Base-by-base conservation (phyloP, 2,888 invertebrate species). In the Lasioglossum zephyrum region DNA sequence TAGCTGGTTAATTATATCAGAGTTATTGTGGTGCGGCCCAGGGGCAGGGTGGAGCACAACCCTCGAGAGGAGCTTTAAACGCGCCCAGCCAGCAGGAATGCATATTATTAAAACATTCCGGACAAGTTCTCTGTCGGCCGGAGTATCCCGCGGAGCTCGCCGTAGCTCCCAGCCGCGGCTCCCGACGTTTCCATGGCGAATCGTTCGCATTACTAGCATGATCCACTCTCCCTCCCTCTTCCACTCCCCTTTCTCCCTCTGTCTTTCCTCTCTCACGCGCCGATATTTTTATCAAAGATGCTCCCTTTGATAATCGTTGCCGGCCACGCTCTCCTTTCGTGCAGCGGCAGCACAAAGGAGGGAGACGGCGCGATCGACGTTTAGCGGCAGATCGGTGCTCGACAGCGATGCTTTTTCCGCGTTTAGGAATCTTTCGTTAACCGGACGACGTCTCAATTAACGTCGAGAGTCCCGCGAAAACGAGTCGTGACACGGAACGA, bases 91-190 rank as follows among this genome's bases (percentile, higher is more conserved):
- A 87, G 83, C 82, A 87, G 92, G 93, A 92, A 93, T 93, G 92
- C 92, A 92, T 90, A 86, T 93, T 93, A 93, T 93, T 93, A 93
- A 93, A 92, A 93, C 92, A 93, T 93, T 91, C 91, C 90, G 87
- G 75, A 80, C 80, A 79, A 70, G 81, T 82, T 81, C 86, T 86
- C 86, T 69, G 85, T 82, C 79, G 77, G 66, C 9, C 66, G 66
- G 66, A 63, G 66, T 69, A 39, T 69, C 69, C 85, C 72, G 60
- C 77, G 79, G 74, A 47, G 79, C 84, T 53, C 63, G 69, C 81
- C 87, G 78, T 77, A 77, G 85, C 85, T 85, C 87, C 88, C 91
- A 87, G 70, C 39, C 88, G 36, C 9, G 90, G 88, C 89, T 84
- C 87, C 81, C 86, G 82, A 77, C 81, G 84, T 90, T 85, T 87